Percentiles rank a stretch among this genome's conserved stretches.
Evolutionary conservation across 2,113 vertebrate species (phyloP).

Genomic region (Pseudorhombus dupliciocellatus): DNA sequence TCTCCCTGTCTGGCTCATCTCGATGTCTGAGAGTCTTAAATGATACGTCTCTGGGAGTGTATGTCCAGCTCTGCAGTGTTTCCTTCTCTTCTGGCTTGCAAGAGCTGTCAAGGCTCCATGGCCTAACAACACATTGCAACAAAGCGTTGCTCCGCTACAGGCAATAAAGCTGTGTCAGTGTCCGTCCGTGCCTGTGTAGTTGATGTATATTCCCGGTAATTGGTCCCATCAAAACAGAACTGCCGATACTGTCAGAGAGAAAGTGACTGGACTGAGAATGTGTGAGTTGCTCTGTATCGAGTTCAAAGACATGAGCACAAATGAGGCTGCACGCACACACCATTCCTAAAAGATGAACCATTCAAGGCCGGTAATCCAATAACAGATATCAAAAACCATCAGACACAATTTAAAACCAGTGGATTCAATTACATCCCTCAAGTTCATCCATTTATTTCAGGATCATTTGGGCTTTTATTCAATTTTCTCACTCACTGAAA

Average conservation of each 20-base stretch:
- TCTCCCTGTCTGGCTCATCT: not conserved
- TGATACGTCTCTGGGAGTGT: constrained; percentile 1
- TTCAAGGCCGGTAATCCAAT: constrained; percentile 21
- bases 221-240: constrained; percentile 28
- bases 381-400: constrained; percentile 23
- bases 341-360: constrained; percentile 10
- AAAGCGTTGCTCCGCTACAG: constrained; percentile 3
- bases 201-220: constrained; percentile 47
- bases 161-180: not conserved
- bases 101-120: constrained; percentile 30
- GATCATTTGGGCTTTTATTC: constrained; percentile 33
- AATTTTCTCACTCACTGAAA: constrained; percentile 33
- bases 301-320: constrained; percentile 16
- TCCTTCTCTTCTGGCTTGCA: constrained; percentile 18
- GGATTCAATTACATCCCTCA: constrained; percentile 40
- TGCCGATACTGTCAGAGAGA: constrained; percentile 28
- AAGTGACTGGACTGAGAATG: constrained; percentile 25
- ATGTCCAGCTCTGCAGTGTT: constrained; percentile 15
- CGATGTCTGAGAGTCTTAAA: constrained; percentile 3
- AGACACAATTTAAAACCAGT: constrained; percentile 18
- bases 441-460: constrained; percentile 41
- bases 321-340: not conserved
- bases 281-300: constrained; percentile 25
- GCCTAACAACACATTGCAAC: constrained; percentile 26
- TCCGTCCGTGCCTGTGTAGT: constrained; percentile 9